Conservation (phyloP, 2,888 invertebrate genomes). For the Conchocele bisecta region DNA sequence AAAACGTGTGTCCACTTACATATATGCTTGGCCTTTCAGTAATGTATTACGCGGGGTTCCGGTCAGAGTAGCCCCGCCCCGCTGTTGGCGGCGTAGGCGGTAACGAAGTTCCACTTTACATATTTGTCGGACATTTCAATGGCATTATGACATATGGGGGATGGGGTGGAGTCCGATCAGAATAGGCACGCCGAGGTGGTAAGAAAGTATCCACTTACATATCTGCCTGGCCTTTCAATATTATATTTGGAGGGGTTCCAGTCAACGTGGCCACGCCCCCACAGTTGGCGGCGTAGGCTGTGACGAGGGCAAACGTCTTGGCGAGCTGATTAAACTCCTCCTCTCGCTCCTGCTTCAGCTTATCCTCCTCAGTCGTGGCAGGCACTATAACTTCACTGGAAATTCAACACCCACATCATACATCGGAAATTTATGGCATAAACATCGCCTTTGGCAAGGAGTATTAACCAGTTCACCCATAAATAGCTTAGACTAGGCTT, state of each 20-base stretch:
- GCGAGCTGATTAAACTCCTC: conserved; percentile 52
- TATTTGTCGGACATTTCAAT: too few species aligned
- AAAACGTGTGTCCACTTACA: too few species aligned
- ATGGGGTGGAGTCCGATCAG: too few species aligned
- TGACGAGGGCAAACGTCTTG: conserved; percentile 55
- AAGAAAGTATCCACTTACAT: conserved; percentile 70
- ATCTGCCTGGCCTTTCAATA: conserved; percentile 81
- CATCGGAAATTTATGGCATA: neutral
- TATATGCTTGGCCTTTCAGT: conserved; percentile 80
- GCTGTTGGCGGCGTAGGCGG: conserved; percentile 82
- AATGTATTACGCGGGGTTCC: conserved; percentile 83
- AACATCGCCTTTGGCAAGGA: neutral
- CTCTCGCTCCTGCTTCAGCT: conserved; percentile 48
- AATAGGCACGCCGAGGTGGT: too few species aligned
- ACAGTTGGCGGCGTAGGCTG: conserved; percentile 82
- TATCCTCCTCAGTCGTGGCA: conserved; percentile 34
- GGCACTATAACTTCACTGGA: conserved; percentile 21
- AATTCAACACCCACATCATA: neutral
- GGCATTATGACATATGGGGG: too few species aligned
- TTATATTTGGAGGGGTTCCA: conserved; percentile 83
- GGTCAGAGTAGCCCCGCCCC: conserved; percentile 83
- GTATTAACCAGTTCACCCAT: too few species aligned
- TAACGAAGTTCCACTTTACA: too few species aligned
- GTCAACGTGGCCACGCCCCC: conserved; percentile 83
- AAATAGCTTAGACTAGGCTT: too few species aligned